Percentiles rank a stretch among this genome's conserved stretches.
These are phyloP conservation scores for Drosophila busckii DNA, from an alignment of 1,140 invertebrate genomes.

Conservation along the genomic window DNA sequence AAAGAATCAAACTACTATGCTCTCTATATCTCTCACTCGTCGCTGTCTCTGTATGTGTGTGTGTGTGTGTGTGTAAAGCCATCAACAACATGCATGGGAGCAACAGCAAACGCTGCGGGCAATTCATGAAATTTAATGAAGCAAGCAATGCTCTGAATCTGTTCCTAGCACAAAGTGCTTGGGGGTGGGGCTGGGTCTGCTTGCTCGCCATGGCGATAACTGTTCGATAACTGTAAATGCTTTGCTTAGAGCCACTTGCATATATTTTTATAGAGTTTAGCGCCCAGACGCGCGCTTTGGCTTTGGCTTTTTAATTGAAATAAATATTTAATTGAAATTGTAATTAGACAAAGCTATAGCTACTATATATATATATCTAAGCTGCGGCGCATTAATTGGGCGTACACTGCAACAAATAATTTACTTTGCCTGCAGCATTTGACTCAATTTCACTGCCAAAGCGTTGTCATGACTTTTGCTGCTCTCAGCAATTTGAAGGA, in stretches of 20 bases:
- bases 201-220: slow-evolving; percentile 21
- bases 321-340: slow-evolving; percentile 75
- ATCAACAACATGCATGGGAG: slow-evolving; percentile 71
- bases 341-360: too few species aligned
- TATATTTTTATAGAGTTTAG: slow-evolving; percentile 10
- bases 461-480: too few species aligned
- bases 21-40: background rate
- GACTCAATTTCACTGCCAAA: too few species aligned
- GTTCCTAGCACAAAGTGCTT: too few species aligned
- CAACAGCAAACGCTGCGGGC: slow-evolving; percentile 62
- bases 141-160: too few species aligned
- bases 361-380: too few species aligned
- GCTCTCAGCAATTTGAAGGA: too few species aligned
- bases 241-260: slow-evolving; percentile 4
- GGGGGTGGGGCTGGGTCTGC: slow-evolving; percentile 21
- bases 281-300: background rate
- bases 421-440: too few species aligned
- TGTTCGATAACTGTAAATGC: slow-evolving; percentile 8
- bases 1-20: slow-evolving; percentile 25
- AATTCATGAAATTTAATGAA: slow-evolving; percentile 77
- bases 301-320: slow-evolving; percentile 69
- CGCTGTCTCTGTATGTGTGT: slow-evolving; percentile 1
- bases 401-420: too few species aligned
- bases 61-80: slow-evolving; percentile 48
- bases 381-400: too few species aligned